Percentiles rank a stretch among this genome's conserved stretches.
Conservation (phyloP, 2,113 vertebrate genomes). For the Nesogale talazaci region DNA sequence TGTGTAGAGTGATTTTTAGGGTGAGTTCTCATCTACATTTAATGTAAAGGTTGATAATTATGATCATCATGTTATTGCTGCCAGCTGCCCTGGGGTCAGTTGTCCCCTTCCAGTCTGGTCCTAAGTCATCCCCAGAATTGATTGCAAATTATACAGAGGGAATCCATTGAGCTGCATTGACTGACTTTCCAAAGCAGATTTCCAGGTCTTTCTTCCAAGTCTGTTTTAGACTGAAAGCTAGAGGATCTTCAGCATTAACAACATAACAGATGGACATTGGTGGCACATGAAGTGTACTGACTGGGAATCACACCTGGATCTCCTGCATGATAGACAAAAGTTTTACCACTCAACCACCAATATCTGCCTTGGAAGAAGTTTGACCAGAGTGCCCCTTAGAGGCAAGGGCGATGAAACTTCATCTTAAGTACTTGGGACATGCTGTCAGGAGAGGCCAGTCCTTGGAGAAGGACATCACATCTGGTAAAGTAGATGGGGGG, state of each 20-base stretch:
- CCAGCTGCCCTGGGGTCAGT: not conserved
- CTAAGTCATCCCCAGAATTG: not conserved
- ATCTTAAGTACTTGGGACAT: no score
- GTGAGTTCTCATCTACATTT: not conserved
- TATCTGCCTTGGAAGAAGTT: no score
- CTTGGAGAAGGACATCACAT: no score
- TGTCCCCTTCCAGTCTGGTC: not conserved
- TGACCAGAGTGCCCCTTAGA: no score
- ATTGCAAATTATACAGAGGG: not conserved
- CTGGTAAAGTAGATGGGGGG: no score
- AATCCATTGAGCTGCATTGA: no score
- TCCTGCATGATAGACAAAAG: not conserved
- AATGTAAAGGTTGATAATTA: accelerated
- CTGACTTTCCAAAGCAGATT: not conserved
- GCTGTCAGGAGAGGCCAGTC: no score
- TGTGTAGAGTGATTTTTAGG: not conserved
- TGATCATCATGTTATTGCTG: not conserved
- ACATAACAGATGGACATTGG: not conserved
- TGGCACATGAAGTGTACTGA: not conserved
- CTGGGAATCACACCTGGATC: not conserved
- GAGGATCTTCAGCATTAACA: not conserved
- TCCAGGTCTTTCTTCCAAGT: not conserved
- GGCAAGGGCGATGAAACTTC: no score
- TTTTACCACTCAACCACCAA: not conserved
- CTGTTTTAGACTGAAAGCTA: not conserved